phyloP scores from a whole-genome alignment of 1,140 invertebrate genomes.

The Onthophagus taurus region DNA sequence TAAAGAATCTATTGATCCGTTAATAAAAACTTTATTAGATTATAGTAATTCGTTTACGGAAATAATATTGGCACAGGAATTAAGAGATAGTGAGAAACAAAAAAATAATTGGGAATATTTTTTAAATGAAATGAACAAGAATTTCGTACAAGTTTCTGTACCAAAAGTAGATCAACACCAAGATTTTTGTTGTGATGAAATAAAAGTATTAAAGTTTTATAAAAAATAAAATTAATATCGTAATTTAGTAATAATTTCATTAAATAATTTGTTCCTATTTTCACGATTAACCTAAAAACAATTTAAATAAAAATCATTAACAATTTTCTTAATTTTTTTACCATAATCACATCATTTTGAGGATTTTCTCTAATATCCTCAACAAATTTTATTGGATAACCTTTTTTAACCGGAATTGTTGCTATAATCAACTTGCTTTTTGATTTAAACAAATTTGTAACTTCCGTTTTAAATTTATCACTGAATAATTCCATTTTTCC shows the following conservation, averaged over 20 bases:
- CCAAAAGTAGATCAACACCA: constrained; percentile 45
- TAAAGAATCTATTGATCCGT: constrained; percentile 50
- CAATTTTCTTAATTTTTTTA: too few relatives aligned
- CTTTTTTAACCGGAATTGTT: constrained; percentile 41
- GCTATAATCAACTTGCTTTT: constrained; percentile 38
- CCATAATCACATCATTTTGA: background rate
- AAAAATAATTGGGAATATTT: constrained; percentile 45
- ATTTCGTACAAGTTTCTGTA: constrained; percentile 41
- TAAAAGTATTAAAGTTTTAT: constrained; percentile 42
- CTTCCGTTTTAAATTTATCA: constrained; percentile 39
- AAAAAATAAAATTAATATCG: constrained; percentile 12
- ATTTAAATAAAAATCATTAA: too few relatives aligned
- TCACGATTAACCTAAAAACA: too few relatives aligned
- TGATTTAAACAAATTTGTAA: constrained; percentile 35
- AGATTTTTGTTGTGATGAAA: constrained; percentile 46
- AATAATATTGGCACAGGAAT: constrained; percentile 49
- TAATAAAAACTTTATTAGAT: constrained; percentile 43
- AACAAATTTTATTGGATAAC: constrained; percentile 19
- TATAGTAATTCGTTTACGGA: constrained; percentile 37
- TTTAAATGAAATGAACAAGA: constrained; percentile 38
- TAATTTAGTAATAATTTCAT: too few relatives aligned
- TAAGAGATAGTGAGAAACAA: constrained; percentile 47
- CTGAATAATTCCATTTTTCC: constrained; percentile 62
- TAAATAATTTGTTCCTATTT: too few relatives aligned
- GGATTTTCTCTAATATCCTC: constrained; percentile 8